Conservation (phyloP, 1,140 invertebrate genomes). For the Helicoverpa zea region DNA sequence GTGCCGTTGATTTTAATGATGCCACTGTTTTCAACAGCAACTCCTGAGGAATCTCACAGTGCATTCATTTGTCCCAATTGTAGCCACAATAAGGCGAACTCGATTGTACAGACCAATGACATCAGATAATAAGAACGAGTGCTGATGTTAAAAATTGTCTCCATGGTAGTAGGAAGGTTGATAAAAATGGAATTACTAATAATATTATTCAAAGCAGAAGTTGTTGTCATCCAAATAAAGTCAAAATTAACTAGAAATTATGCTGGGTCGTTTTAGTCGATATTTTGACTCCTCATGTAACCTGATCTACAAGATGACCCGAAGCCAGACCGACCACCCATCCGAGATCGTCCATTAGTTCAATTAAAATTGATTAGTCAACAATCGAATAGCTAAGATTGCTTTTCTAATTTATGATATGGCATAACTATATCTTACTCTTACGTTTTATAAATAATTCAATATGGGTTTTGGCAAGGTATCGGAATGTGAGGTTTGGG, state of each 20-base stretch:
- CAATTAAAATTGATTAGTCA: slow-evolving; percentile 56
- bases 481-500: slow-evolving; percentile 17
- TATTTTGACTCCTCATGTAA: slow-evolving; percentile 35
- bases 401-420: slow-evolving; percentile 21
- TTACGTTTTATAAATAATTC: slow-evolving; percentile 11
- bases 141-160: too few species aligned
- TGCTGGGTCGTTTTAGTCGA: slow-evolving; percentile 8
- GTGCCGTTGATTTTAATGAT: slow-evolving; percentile 25
- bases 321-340: background rate
- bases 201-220: too few species aligned
- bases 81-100: background rate
- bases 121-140: background rate
- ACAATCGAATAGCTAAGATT: background rate
- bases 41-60: background rate
- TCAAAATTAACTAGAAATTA: too few species aligned
- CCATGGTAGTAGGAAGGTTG: too few species aligned
- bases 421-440: slow-evolving; percentile 3
- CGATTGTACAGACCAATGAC: background rate
- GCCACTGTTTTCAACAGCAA: slow-evolving; percentile 12
- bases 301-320: slow-evolving; percentile 40
- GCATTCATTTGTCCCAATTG: background rate
- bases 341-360: slow-evolving; percentile 52
- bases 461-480: slow-evolving; percentile 35
- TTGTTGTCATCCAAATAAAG: too few species aligned
- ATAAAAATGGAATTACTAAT: too few species aligned